Evolutionary conservation across 2,888 invertebrate genomes (phyloP).

Genomic region (Diabrotica balteata): DNA sequence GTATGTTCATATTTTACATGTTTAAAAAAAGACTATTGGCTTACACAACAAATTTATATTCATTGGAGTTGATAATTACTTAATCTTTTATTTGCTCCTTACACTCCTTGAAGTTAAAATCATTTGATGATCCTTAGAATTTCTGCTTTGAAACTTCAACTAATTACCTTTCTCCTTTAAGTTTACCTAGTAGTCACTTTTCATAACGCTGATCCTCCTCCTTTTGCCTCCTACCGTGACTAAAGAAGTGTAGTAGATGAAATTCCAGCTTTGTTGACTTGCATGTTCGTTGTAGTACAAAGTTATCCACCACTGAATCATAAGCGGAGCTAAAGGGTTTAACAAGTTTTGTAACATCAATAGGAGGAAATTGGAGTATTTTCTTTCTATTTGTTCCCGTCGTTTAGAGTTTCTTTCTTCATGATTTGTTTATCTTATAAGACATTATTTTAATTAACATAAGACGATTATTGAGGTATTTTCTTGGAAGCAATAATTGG

Average conservation of each 20-base stretch:
- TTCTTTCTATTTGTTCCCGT: too few relatives aligned
- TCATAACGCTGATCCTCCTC: slow-evolving; percentile 7
- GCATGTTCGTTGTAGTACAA: neutral
- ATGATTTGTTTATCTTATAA: too few relatives aligned
- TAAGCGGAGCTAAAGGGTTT: too few relatives aligned
- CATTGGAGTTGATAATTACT: slow-evolving; percentile 5
- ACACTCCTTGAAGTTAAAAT: slow-evolving; percentile 2
- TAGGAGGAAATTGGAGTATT: too few relatives aligned
- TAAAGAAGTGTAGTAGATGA: slow-evolving; percentile 14
- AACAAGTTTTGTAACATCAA: too few relatives aligned
- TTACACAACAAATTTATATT: neutral
- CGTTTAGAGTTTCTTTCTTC: too few relatives aligned
- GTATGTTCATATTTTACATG: neutral
- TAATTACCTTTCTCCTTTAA: slow-evolving; percentile 17
- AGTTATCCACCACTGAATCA: too few relatives aligned
- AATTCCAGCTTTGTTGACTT: slow-evolving; percentile 14
- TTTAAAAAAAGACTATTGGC: neutral
- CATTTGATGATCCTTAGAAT: slow-evolving; percentile 22
- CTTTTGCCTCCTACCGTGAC: neutral
- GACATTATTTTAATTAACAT: too few relatives aligned
- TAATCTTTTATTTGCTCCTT: slow-evolving; percentile 12
- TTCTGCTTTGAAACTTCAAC: slow-evolving; percentile 22
- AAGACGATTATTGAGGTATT: too few relatives aligned
- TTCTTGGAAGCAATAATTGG: too few relatives aligned
- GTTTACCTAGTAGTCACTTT: slow-evolving; percentile 23